phyloP scores from a whole-genome alignment of 1,140 invertebrate species.

The Megalonaias nervosa region DNA sequence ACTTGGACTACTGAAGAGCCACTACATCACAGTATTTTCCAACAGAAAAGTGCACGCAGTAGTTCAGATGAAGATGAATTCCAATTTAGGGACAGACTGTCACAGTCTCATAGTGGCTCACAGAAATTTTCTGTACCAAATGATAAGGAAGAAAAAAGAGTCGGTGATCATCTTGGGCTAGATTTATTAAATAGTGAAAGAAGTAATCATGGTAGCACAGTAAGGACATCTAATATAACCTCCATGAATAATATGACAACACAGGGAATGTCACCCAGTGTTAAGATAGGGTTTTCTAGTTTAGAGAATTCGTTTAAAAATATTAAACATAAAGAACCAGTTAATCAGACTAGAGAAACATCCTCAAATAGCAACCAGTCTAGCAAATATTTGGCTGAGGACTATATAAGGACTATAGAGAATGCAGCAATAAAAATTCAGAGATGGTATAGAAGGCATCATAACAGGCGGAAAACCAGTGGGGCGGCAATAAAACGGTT shows the following conservation, averaged over 20 bases:
- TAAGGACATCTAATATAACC: constrained; percentile 29
- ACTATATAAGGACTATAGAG: constrained; percentile 64
- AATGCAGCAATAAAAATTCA: constrained; percentile 66
- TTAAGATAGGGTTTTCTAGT: constrained; percentile 62
- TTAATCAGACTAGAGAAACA: constrained; percentile 61
- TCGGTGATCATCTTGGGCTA: not conserved
- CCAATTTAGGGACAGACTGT: constrained; percentile 43
- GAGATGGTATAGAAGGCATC: constrained; percentile 54
- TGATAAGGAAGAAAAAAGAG: constrained; percentile 39
- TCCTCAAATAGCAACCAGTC: constrained; percentile 27
- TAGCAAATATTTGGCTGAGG: constrained; percentile 49
- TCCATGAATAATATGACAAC: constrained; percentile 67
- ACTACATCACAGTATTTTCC: constrained; percentile 58
- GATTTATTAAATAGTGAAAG: constrained; percentile 10
- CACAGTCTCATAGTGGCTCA: constrained; percentile 34
- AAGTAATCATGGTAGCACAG: constrained; percentile 5
- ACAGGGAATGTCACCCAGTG: constrained; percentile 55
- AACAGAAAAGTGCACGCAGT: constrained; percentile 56
- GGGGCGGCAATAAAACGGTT: constrained; percentile 64
- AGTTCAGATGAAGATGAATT: constrained; percentile 56
- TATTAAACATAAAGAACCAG: constrained; percentile 69
- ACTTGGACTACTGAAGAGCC: too few species aligned
- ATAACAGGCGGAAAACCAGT: constrained; percentile 43
- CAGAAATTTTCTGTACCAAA: constrained; percentile 14
- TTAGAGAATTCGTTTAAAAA: constrained; percentile 71